Evolutionary conservation across 2,888 invertebrate genomes (phyloP).

Genomic region (Drosophila kambysellisi): DNA sequence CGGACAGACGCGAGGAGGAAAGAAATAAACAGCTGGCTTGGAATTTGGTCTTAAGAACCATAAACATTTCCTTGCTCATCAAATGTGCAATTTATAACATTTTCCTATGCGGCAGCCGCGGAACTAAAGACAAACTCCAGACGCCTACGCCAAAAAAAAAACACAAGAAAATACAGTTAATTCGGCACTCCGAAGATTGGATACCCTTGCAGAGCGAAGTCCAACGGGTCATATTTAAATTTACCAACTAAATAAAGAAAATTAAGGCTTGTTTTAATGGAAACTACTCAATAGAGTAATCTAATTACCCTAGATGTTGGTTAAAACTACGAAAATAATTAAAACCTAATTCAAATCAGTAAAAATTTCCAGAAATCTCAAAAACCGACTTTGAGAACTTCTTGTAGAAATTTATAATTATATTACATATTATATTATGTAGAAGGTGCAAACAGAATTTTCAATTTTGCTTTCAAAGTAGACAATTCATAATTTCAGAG

Average conservation of each 20-base stretch:
- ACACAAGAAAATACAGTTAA: not conserved
- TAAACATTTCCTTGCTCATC: slow-evolving; percentile 80
- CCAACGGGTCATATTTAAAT: not conserved
- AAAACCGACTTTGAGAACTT: not conserved
- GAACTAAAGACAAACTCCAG: slow-evolving; percentile 49
- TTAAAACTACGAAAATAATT: not conserved
- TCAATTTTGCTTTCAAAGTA: not conserved
- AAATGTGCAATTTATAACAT: slow-evolving; percentile 81
- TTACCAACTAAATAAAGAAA: not conserved
- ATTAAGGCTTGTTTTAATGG: not conserved
- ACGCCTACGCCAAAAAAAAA: slow-evolving; percentile 68
- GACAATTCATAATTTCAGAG: not conserved
- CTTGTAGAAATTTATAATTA: no score
- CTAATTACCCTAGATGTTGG: not conserved
- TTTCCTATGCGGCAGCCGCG: slow-evolving; percentile 46
- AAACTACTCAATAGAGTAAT: not conserved
- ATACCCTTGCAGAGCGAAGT: not conserved
- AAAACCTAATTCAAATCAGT: not conserved
- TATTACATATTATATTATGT: no score
- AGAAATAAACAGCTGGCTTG: slow-evolving; percentile 55
- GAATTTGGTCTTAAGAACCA: slow-evolving; percentile 49
- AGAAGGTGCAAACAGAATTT: not conserved
- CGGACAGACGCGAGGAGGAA: not conserved
- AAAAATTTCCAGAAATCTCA: not conserved
- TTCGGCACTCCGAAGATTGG: not conserved